phyloP scores from a whole-genome alignment of 1,140 invertebrate species.

The Diabrotica undecimpunctata region DNA sequence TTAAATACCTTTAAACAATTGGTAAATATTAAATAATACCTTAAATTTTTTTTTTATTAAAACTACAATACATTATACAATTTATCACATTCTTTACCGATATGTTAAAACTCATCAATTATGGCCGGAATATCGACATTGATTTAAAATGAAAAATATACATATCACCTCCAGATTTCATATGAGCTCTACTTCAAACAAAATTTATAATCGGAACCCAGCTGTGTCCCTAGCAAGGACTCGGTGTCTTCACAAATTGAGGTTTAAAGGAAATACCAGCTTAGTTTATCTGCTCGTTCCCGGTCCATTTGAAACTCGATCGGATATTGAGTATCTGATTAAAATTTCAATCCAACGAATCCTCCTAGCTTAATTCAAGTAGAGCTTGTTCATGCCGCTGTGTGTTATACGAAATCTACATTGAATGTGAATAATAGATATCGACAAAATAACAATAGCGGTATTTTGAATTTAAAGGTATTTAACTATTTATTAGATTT shows the following conservation, averaged over 20 bases:
- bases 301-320: background rate
- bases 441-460: background rate
- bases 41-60: too few species aligned
- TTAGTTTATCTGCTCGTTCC: background rate
- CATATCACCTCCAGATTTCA: too few species aligned
- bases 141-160: too few species aligned
- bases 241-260: background rate
- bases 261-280: background rate
- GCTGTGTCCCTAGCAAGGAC: background rate
- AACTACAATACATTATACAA: too few species aligned
- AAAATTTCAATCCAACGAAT: background rate
- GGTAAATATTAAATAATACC: too few species aligned
- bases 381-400: background rate
- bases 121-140: too few species aligned
- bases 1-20: too few species aligned
- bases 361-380: background rate
- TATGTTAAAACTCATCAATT: too few species aligned
- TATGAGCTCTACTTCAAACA: too few species aligned
- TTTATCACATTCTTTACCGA: too few species aligned
- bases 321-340: slow-evolving; percentile 1
- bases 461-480: too few species aligned
- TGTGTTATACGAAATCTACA: background rate
- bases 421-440: background rate
- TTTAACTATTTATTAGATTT: too few species aligned
- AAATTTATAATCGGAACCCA: background rate